Evolutionary conservation across 2,797 vertebrate genomes (phyloP), one percentile per base, ranked within the genome.

Genomic region (Aphelocoma californica): DNA sequence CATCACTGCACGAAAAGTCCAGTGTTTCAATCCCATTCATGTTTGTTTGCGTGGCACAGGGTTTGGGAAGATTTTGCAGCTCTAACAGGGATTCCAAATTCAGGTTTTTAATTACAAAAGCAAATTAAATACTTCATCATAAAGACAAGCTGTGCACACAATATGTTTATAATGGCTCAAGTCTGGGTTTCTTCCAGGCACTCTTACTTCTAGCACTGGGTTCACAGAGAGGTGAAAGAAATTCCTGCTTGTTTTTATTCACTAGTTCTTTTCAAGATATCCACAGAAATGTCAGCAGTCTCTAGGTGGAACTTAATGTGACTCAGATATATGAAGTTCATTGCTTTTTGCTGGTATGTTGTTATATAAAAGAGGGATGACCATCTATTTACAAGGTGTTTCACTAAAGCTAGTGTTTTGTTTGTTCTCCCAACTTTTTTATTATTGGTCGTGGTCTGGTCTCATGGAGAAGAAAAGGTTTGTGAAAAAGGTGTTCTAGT

Each of bases 51-150:
- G 6, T 50, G 26, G 42, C 50, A 58, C 18, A 7, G 44, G 19
- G 7, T 61, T 44, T 80, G 47, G 58, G 45, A 26, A n/a, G 6
- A 72, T 75, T 81, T 83, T 90, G 32, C 58, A 56, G 44, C 44
- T 90, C 2, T 62, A 51, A 44, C 44, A 38, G 61, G 36, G n/a
- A 77, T 87, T 90, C 51, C 23, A 47, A 82, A n/a, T 82, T 62
- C 64, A 86, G 24, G 40, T 50, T 90, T 81, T 95, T 90, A 81
- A 70, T 91, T 93, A 56, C 12, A 73, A 73, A 84, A 92, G 48
- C 74, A 89, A 89, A 80, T 73, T 0, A 93, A 92, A 71, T 85
- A 38, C 78, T 89, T 91, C 26, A 20, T 84, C 40, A 26, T 73
- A 45, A 93, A 82, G 83, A 69, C 17, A n/a, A 62, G 10, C 48